These are phyloP conservation scores for Chymomyza caudatula DNA, from an alignment of 2,888 invertebrate species.

Conservation along the genomic window DNA sequence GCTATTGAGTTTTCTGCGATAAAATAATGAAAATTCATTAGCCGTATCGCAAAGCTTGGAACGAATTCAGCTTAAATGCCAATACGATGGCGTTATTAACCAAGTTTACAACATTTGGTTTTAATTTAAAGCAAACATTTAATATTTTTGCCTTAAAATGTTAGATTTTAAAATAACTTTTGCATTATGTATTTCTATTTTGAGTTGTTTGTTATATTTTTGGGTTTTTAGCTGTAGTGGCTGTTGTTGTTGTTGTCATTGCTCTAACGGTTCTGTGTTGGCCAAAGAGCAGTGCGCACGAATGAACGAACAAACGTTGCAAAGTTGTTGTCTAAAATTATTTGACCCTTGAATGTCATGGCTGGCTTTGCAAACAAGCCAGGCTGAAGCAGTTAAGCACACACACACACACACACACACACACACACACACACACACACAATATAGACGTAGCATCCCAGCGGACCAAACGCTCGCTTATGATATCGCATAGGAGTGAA, in stretches of 20 bases:
- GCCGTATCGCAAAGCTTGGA: not conserved
- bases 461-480: too few relatives aligned
- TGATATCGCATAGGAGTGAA: too few relatives aligned
- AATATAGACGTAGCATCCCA: too few relatives aligned
- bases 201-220: not conserved
- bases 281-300: not conserved
- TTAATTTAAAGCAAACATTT: not conserved
- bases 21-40: not conserved
- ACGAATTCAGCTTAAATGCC: not conserved
- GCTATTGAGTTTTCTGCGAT: not conserved
- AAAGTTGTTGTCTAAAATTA: constrained; percentile 34
- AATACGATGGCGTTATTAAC: not conserved
- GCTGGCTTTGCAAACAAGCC: not conserved
- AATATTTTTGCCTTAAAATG: not conserved
- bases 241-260: constrained; percentile 27
- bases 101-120: not conserved
- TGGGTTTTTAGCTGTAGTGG: not conserved
- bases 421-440: not conserved
- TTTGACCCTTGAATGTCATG: constrained; percentile 58
- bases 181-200: not conserved
- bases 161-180: not conserved
- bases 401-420: constrained; percentile 4
- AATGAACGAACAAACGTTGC: not conserved
- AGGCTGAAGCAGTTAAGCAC: not conserved
- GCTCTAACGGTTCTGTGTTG: not conserved